Conservation (phyloP, 2,888 invertebrate species). For the Orgyia antiqua region DNA sequence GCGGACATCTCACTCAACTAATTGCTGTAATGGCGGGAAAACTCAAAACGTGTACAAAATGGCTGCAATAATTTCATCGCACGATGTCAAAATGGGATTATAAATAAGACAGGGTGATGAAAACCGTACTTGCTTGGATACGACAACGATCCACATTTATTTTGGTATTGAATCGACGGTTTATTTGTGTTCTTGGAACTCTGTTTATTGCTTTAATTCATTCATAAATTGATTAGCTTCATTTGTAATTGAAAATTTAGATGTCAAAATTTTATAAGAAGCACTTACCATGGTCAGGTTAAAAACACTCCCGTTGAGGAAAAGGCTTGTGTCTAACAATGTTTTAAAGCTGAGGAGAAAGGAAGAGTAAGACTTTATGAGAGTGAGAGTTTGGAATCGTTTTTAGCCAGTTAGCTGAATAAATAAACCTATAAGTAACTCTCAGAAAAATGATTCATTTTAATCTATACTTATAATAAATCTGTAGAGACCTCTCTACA, state of each 20-base stretch:
- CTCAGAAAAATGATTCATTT: no score
- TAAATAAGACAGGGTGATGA: constrained; percentile 71
- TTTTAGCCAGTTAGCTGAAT: no score
- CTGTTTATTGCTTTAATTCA: constrained; percentile 14
- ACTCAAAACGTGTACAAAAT: constrained; percentile 58
- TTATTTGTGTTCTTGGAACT: constrained; percentile 15
- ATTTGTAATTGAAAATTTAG: constrained; percentile 1
- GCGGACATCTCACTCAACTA: constrained; percentile 77
- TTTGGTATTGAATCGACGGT: constrained; percentile 39
- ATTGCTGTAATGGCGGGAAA: constrained; percentile 72
- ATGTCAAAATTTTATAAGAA: no score
- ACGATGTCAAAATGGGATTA: constrained; percentile 59
- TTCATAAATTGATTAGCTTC: constrained; percentile 2
- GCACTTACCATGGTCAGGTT: no score
- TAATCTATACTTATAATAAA: no score
- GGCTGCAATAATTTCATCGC: constrained; percentile 66
- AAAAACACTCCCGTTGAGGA: no score
- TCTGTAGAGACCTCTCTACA: no score
- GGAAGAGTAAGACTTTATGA: no score
- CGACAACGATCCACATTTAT: constrained; percentile 68
- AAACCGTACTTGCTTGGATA: constrained; percentile 63
- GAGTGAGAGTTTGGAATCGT: no score
- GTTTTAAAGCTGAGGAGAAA: no score
- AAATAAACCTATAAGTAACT: no score
- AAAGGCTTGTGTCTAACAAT: no score